Base-by-base conservation (phyloP, 1,140 invertebrate genomes). In the Hylyphantes graminicola region DNA sequence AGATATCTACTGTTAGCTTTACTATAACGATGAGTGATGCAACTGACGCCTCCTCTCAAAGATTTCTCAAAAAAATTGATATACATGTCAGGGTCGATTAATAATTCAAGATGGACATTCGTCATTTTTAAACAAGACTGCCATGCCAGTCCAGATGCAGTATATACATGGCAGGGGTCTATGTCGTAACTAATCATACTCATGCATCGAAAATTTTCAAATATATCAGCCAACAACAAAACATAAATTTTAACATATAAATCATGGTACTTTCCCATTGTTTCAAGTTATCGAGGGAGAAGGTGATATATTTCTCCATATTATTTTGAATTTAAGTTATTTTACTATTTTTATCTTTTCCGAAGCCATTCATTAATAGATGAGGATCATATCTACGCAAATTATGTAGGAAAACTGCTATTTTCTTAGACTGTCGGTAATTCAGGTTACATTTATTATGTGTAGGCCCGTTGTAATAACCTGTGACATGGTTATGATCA, bases 61-160 rank as follows among this genome's bases (percentile, higher is more conserved):
- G 50, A n/a, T 7, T 65, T 73, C 35, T 82, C 70, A 65, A 82
- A 17, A 59, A 82, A 67, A n/a, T n/a, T n/a, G 10, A 82, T 11
- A 21, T 51, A 17, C 73, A 76, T 76, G 15, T 68, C 54, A 57
- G 35, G 19, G 19, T 76, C n/a, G 11, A 63, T 76, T 10, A 76
- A 51, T 51, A 84, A 8, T 61, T 84, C 63, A 9, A 76, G 53
- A 7, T 50, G 10, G 2, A 68, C 17, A 13, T 13, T 6, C 5
- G 15, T 61, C n/a, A 51, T 64, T 68, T 65, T 75, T 13, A 76
- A 68, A 8, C n/a, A 67, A 17, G 51, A 61, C n/a, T 76, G 12
- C 59, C 70, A 83, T 21, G 70, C 17, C 12, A 76, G 13, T 5
- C 15, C 17, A 2, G 51, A 12, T 13, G 81, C 15, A 2, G 53